These are phyloP conservation scores for Eilema depressum DNA, from an alignment of 2,888 invertebrate species.

Conservation along the genomic window DNA sequence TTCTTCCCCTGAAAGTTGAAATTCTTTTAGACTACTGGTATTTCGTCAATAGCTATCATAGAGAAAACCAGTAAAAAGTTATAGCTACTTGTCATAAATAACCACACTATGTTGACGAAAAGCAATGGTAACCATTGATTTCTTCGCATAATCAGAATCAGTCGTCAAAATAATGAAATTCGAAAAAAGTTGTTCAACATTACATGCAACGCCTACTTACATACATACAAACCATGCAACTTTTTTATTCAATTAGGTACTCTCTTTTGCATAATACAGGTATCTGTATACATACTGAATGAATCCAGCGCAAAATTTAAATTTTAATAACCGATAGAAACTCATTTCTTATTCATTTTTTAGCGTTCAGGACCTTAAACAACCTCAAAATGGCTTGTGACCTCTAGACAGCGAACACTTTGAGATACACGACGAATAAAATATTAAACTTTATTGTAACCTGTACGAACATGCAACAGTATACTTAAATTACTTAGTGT, in stretches of 20 bases:
- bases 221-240: background rate
- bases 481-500: constrained; percentile 7
- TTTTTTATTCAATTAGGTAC: background rate
- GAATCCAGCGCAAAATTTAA: background rate
- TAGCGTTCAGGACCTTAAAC: background rate
- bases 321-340: background rate
- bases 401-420: constrained; percentile 3
- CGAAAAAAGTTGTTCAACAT: background rate
- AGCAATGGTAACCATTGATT: too few species aligned
- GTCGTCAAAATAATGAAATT: background rate
- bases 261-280: background rate
- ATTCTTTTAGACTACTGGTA: too few species aligned
- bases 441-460: constrained; percentile 12
- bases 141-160: too few species aligned
- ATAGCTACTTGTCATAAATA: too few species aligned
- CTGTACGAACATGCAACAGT: constrained; percentile 19
- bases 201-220: background rate
- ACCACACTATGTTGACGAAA: too few species aligned
- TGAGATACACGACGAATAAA: background rate
- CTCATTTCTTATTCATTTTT: background rate
- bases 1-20: too few species aligned
- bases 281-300: background rate
- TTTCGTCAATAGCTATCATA: too few species aligned
- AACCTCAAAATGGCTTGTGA: background rate
- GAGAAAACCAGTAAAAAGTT: too few species aligned